These are phyloP conservation scores for Anguilla pacifica DNA, from an alignment of 2,797 vertebrate genomes.

Conservation along the genomic window DNA sequence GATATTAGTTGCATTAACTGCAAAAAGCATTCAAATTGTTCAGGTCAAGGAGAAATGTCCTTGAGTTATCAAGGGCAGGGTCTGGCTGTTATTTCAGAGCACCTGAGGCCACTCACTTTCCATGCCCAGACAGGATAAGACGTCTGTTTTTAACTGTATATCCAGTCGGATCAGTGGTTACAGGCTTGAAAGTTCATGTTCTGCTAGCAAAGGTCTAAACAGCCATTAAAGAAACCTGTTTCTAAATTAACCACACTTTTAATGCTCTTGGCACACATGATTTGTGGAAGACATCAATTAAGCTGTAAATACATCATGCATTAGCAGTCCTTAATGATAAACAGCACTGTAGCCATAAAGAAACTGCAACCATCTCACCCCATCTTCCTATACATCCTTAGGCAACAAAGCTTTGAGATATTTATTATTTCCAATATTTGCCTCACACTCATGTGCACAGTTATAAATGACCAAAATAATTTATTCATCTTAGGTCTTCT, in stretches of 20 bases:
- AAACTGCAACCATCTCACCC: conserved; percentile 14
- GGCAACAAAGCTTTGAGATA: background rate
- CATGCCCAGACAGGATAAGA: background rate
- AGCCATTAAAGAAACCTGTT: conserved; percentile 67
- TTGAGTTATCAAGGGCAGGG: background rate
- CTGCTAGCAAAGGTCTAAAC: conserved; percentile 70
- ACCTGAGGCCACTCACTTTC: background rate
- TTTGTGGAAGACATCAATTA: conserved; percentile 59
- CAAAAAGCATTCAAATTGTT: background rate
- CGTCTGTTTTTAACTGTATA: conserved; percentile 36
- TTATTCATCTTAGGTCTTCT: conserved; percentile 27
- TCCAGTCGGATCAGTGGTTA: conserved; percentile 48
- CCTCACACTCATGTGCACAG: background rate
- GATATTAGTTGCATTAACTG: background rate
- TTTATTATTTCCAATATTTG: conserved; percentile 26
- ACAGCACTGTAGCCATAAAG: conserved; percentile 41
- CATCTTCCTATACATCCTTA: background rate
- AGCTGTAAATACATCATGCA: conserved; percentile 55
- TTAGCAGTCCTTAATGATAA: conserved; percentile 47
- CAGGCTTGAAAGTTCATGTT: conserved; percentile 58
- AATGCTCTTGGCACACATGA: conserved; percentile 55
- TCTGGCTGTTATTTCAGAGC: background rate
- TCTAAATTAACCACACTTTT: conserved; percentile 59
- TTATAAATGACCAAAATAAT: background rate
- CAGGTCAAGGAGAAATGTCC: background rate